Evolutionary conservation across 2,113 vertebrate species (phyloP).

Genomic region (Tragelaphus strepsiceros): DNA sequence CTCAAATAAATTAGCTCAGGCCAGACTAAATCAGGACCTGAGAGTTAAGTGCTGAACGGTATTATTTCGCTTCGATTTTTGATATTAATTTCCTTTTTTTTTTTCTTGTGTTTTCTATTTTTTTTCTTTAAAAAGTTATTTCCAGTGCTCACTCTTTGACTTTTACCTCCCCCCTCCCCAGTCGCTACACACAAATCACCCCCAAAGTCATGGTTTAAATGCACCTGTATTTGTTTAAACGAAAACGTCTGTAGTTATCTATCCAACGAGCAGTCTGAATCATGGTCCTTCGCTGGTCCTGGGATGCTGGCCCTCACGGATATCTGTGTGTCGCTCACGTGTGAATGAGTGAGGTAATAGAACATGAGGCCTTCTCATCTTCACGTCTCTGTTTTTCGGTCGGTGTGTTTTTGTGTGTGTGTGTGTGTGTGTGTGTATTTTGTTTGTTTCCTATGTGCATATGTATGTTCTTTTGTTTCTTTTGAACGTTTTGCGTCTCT

Average conservation of each 20-base stretch:
- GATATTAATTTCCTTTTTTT: neutral
- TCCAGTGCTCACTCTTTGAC: constrained; percentile 82
- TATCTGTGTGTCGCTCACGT: constrained; percentile 79
- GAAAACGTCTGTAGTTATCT: constrained; percentile 81
- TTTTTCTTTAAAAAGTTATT: constrained; percentile 81
- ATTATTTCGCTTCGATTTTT: constrained; percentile 45
- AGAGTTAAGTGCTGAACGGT: constrained; percentile 84
- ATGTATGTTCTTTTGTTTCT: constrained; percentile 61
- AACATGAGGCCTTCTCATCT: constrained; percentile 77
- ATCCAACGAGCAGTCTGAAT: constrained; percentile 82
- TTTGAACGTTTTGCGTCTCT: constrained; percentile 27
- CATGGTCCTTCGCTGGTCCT: constrained; percentile 79
- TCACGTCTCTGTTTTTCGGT: constrained; percentile 9
- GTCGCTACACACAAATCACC: constrained; percentile 87
- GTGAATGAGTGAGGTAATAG: constrained; percentile 84
- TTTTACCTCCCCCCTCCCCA: constrained; percentile 79
- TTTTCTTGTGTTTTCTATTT: constrained; percentile 72
- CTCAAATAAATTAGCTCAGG: constrained; percentile 83
- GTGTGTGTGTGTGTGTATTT: neutral
- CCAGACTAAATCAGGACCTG: constrained; percentile 88
- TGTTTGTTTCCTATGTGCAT: neutral
- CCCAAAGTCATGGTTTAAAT: constrained; percentile 86
- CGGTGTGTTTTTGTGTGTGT: neutral
- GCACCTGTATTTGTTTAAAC: constrained; percentile 85
- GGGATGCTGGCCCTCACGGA: constrained; percentile 79